phyloP scores from a whole-genome alignment of 2,797 vertebrate genomes.

The Danio tinwini region DNA sequence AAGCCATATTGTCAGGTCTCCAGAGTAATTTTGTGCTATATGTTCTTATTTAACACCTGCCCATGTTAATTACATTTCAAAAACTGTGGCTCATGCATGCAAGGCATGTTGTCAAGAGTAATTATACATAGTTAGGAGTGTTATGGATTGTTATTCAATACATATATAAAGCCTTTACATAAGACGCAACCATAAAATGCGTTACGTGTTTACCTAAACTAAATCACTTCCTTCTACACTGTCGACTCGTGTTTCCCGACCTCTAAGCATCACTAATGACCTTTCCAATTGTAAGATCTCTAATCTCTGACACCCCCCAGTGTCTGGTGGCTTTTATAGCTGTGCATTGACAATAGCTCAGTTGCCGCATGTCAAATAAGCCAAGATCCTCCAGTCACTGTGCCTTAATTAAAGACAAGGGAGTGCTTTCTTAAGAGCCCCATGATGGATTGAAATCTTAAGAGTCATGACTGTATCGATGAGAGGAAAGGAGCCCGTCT shows the following conservation, averaged over 20 bases:
- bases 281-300: constrained; percentile 14
- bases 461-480: constrained; percentile 47
- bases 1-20: background rate
- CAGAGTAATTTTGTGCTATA: background rate
- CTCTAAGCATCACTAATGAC: constrained; percentile 39
- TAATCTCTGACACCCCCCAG: constrained; percentile 20
- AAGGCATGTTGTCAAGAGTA: background rate
- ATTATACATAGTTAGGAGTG: background rate
- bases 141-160: background rate
- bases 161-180: background rate
- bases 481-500: constrained; percentile 56
- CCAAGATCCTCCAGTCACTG: constrained; percentile 42
- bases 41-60: background rate
- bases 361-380: constrained; percentile 30
- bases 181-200: background rate
- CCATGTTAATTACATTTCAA: background rate
- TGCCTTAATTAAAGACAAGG: constrained; percentile 66
- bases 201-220: background rate
- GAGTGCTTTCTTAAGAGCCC: constrained; percentile 62
- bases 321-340: constrained; percentile 43
- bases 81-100: background rate
- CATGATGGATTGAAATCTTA: constrained; percentile 54
- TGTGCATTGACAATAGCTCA: constrained; percentile 48
- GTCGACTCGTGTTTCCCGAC: background rate
- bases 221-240: background rate